phyloP scores from a whole-genome alignment of 2,888 invertebrate species.

The Drosophila macrospina region DNA sequence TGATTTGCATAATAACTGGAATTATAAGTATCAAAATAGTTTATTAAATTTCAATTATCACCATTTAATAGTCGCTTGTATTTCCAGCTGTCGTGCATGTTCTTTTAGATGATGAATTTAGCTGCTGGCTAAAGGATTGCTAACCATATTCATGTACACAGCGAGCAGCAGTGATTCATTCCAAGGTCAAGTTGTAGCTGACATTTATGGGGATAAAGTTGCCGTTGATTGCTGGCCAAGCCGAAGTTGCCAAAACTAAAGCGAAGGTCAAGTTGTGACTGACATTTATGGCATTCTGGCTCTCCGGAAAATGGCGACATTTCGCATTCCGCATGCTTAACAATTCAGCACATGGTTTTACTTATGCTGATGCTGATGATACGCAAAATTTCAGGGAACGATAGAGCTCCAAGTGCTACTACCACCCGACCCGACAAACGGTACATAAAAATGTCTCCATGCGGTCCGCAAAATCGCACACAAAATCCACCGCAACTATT shows the following conservation, averaged over 20 bases:
- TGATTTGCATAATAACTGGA: not conserved
- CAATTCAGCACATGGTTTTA: slow-evolving; percentile 73
- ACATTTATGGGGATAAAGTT: slow-evolving; percentile 60
- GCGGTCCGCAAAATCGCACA: slow-evolving; percentile 63
- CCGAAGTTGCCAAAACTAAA: slow-evolving; percentile 8
- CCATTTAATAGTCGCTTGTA: not conserved
- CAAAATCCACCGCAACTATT: slow-evolving; percentile 77
- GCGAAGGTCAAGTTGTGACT: slow-evolving; percentile 52
- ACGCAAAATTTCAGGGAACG: slow-evolving; percentile 50
- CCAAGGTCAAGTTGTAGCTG: slow-evolving; percentile 65
- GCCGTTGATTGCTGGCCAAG: slow-evolving; percentile 39
- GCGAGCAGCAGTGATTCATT: slow-evolving; percentile 31
- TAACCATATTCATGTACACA: not conserved
- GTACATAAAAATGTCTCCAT: slow-evolving; percentile 64
- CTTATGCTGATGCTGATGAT: slow-evolving; percentile 50
- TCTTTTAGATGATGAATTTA: slow-evolving; percentile 40
- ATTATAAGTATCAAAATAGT: not conserved
- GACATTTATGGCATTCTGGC: slow-evolving; percentile 56
- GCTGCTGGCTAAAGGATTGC: slow-evolving; percentile 9
- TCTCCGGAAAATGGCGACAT: slow-evolving; percentile 41
- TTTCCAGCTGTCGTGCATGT: slow-evolving; percentile 12
- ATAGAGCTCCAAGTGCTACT: slow-evolving; percentile 12
- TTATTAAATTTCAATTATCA: slow-evolving; percentile 1
- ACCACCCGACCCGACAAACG: slow-evolving; percentile 17
- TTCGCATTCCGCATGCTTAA: slow-evolving; percentile 58